Evolutionary conservation across 2,888 invertebrate species (phyloP), one percentile per base, ranked within the genome.

Genomic region (Monochamus alternatus): DNA sequence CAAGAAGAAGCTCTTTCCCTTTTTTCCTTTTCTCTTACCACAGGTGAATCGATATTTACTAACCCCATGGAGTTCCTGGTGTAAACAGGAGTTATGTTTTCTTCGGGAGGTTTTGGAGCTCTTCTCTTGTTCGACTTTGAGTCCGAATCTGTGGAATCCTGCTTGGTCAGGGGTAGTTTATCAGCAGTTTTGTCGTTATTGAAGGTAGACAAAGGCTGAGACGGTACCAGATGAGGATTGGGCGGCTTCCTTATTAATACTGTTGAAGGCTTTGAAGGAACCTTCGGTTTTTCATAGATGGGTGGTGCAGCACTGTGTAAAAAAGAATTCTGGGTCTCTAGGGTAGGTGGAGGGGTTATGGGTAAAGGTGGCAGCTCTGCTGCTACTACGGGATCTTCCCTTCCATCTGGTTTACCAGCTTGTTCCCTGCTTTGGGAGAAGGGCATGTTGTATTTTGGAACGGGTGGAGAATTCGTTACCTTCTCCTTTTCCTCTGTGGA

Each of bases 351-450:
- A 1, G 95, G 94, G 80, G 93, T 92, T 75, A 92, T 91, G 0
- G 95, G 95, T 74, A 95, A 87, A 4, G 93, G 93, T 0, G 94
- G 93, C 0, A 94, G 92, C 87, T 93, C 94, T 32, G 90, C 90
- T 1, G 91, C 93, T 84, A 95, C 93, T 84, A 95, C 95, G 0
- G 95, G 95, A 88, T 96, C 96, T 12, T 96, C 95, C 82, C 95
- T 92, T n/a, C 96, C 96, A 84, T 96, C 96, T 0, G 96, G 96
- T 84, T 95, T 96, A 8, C 96, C 96, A 8, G 95, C 96, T 80
- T 94, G 89, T 85, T 96, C 96, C 43, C 96, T 91, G 86, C 94
- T 95, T 78, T 92, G 85, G 0, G 86, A 80, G 31, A 84, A 82
- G 9, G 77, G 77, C 62, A 81, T 78, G 62, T 14, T 14, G 68